Percentiles rank a stretch among this genome's conserved stretches.
phyloP scores from a whole-genome alignment of 2,113 vertebrate genomes.

The Oreochromis niloticus region DNA sequence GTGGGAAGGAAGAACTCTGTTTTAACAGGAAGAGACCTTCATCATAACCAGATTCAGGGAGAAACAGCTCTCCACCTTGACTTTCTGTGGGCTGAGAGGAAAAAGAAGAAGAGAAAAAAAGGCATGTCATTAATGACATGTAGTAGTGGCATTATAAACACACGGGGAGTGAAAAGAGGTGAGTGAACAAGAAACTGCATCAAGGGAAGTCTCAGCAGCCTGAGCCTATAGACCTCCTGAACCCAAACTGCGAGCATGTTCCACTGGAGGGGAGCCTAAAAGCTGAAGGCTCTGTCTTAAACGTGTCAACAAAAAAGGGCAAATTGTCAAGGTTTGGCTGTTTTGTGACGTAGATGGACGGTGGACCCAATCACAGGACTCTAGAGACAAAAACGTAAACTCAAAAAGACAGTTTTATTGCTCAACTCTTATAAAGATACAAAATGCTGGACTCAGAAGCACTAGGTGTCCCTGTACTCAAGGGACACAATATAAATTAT shows the following conservation, averaged over 20 bases:
- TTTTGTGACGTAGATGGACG: background rate
- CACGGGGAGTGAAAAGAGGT: background rate
- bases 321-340: background rate
- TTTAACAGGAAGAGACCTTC: background rate
- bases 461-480: background rate
- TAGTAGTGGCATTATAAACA: background rate
- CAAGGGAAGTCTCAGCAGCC: background rate
- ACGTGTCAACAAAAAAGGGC: background rate
- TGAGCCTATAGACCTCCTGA: background rate
- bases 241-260: background rate
- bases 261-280: background rate
- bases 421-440: background rate
- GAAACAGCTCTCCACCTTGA: background rate
- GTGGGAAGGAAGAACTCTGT: background rate
- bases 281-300: background rate
- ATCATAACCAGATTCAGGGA: background rate
- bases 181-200: background rate
- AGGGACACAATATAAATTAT: background rate
- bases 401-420: background rate
- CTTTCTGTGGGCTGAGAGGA: background rate
- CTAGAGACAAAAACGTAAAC: background rate
- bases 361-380: background rate
- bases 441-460: background rate
- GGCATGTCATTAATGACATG: background rate
- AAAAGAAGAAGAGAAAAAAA: background rate